Evolutionary conservation across 2,888 invertebrate genomes (phyloP), one percentile per base, ranked within the genome.

Genomic region (Labia minor): DNA sequence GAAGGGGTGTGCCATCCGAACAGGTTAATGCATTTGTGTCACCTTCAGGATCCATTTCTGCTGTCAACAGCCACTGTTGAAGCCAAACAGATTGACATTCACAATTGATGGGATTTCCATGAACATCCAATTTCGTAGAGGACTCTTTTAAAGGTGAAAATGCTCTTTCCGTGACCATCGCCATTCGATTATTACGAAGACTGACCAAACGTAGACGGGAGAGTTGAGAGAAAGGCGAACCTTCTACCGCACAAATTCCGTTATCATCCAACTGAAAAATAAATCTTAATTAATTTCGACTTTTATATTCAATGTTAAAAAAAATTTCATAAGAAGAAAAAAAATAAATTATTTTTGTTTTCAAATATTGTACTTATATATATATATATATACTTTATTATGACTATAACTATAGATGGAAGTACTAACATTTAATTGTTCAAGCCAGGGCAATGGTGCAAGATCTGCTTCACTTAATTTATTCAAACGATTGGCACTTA

Each of bases 21-120:
- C 92, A 92, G 74, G 85, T 84, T 3, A 92, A 92, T 1, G 91
- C 91, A 6, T 86, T 82, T 1, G 85, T 81, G 20, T 70, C 70
- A 6, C 68, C 70, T 33, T 70, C 68, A 10, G 37, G 21, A 11
- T 70, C 68, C 14, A 69, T 65, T 1, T 72, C 70, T 0, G 87
- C 85, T 76, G 91, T 90, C 69, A 86, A 85, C 21, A 92, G 77
- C 92, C 92, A 92, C 1, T 86, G 87, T 72, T 90, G 85, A 1
- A 93, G 78, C 93, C 93, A 93, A 66, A 90, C 81, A 76, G 91
- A 83, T 70, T 86, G 86, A 74, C 93, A 93, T 64, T 89, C 86
- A 75, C 93, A 93, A 19, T 84, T 81, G 69, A 94, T 79, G 1
- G 93, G 93, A 79, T 93, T 94, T 33, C 89, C 92, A 76, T 92